These are phyloP conservation scores for Eurytoma adleriae DNA, from an alignment of 2,888 invertebrate genomes.

Conservation along the genomic window DNA sequence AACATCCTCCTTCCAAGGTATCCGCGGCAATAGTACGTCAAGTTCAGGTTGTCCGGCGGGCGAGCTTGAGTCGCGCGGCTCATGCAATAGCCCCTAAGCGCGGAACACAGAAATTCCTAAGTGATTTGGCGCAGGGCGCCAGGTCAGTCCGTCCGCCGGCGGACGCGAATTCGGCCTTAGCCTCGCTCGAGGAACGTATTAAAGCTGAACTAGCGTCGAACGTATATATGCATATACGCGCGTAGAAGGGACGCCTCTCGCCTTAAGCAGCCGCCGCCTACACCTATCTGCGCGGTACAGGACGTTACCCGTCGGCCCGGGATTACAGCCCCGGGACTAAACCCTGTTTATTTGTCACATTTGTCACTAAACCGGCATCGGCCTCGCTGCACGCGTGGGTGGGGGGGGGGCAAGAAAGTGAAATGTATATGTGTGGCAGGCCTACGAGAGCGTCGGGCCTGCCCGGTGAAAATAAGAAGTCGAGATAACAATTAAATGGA, in stretches of 20 bases:
- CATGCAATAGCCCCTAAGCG: constrained; percentile 19
- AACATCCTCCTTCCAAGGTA: neutral
- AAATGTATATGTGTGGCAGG: no score
- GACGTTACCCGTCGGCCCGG: neutral
- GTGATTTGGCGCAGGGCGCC: constrained; percentile 22
- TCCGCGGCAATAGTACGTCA: neutral
- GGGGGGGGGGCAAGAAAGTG: no score
- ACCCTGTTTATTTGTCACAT: constrained; percentile 52
- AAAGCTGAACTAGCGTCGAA: neutral
- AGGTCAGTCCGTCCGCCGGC: neutral
- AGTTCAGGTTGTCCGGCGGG: neutral
- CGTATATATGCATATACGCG: no score
- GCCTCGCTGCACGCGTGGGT: no score
- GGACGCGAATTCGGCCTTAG: neutral
- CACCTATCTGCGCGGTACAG: neutral
- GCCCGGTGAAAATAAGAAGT: constrained; percentile 28
- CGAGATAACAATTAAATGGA: constrained; percentile 35
- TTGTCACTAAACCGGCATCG: constrained; percentile 28
- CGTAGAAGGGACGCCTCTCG: neutral
- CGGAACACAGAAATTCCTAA: constrained; percentile 23
- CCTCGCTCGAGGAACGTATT: neutral
- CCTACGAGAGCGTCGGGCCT: neutral
- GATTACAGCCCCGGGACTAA: constrained; percentile 25
- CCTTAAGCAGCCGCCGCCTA: neutral
- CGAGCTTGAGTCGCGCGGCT: neutral